phyloP scores from a whole-genome alignment of 2,113 vertebrate genomes.

The Osmerus eperlanus region DNA sequence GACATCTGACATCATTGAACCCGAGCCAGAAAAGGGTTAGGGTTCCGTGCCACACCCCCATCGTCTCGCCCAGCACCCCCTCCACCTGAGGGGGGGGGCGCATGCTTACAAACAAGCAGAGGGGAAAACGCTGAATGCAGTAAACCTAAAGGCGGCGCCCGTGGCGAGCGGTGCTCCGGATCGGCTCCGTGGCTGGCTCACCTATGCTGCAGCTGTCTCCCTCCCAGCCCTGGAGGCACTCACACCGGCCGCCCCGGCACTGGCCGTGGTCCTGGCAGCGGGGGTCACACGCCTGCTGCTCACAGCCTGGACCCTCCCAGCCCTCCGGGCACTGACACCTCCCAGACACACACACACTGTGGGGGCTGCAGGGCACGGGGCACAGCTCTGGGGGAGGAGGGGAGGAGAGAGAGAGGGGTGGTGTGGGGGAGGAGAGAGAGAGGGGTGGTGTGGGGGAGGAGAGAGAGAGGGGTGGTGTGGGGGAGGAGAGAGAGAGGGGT shows the following conservation, averaged over 20 bases:
- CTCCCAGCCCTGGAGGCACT: slow-evolving; percentile 98
- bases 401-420: neutral
- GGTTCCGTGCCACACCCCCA: too few relatives aligned
- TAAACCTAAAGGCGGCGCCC: neutral
- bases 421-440: neutral
- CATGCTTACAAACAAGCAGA: too few relatives aligned
- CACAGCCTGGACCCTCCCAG: slow-evolving; percentile 87
- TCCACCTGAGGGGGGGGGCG: too few relatives aligned
- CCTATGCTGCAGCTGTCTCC: slow-evolving; percentile 97
- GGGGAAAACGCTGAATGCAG: neutral
- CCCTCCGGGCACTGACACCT: slow-evolving; percentile 92
- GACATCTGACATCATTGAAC: slow-evolving; percentile 2
- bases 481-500: too few relatives aligned
- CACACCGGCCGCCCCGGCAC: slow-evolving; percentile 91
- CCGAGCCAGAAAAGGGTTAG: neutral
- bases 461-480: neutral
- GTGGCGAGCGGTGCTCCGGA: neutral
- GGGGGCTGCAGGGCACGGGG: slow-evolving; percentile 88
- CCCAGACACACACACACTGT: slow-evolving; percentile 86
- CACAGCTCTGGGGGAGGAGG: slow-evolving; percentile 79
- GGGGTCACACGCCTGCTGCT: slow-evolving; percentile 87
- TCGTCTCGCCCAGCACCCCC: too few relatives aligned
- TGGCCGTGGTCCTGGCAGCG: slow-evolving; percentile 93
- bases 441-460: too few relatives aligned
- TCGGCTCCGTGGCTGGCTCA: slow-evolving; percentile 66